Base-by-base conservation (phyloP, 2,797 vertebrate genomes). In the Pogonophryne albipinna region DNA sequence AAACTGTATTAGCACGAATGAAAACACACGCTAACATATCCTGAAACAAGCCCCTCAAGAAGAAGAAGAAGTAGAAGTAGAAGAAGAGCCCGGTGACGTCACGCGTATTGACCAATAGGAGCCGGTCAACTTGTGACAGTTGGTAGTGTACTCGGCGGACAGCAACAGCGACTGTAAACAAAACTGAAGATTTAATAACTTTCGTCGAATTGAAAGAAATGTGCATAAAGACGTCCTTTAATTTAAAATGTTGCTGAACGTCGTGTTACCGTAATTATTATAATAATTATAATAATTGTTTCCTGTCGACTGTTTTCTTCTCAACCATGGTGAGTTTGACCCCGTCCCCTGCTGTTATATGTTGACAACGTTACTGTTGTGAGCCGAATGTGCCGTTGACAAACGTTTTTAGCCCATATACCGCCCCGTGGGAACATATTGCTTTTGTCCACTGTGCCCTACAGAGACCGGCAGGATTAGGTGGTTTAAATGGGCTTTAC, bases 291-390 rank as follows among this genome's bases (percentile, higher is more conserved):
- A 3, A 5, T 38, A 38, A 12, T n/a, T n/a, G 15, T 76, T 20
- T 17, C n/a, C 55, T 9, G 14, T 34, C 34, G 55, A 56, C 50
- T 65, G 63, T 78, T 74, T 42, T 52, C 49, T 53, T 80, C 58
- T 46, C 58, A 15, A 74, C 4, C 79, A 92, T 93, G 92, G 92
- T 93, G 83, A 93, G 92, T 93, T 46, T 72, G 62, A 63, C 66
- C 66, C 38, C 31, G 16, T 23, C 9, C 59, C 53, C 34, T 42
- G 1, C 14, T 5, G 6, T 15, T 7, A 31, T 31, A 34, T 23
- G 23, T 50, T 49, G 19, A 9, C 6, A 3, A 0, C 58, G 20
- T 71, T 27, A 15, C 62, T 53, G 67, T 42, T 3, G 31, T 52
- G 34, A 44, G 20, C 38, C 53, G 53, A 38, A 38, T 19, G 19